Base-by-base conservation (phyloP, 1,140 invertebrate genomes). In the Lordiphosa collinella region DNA sequence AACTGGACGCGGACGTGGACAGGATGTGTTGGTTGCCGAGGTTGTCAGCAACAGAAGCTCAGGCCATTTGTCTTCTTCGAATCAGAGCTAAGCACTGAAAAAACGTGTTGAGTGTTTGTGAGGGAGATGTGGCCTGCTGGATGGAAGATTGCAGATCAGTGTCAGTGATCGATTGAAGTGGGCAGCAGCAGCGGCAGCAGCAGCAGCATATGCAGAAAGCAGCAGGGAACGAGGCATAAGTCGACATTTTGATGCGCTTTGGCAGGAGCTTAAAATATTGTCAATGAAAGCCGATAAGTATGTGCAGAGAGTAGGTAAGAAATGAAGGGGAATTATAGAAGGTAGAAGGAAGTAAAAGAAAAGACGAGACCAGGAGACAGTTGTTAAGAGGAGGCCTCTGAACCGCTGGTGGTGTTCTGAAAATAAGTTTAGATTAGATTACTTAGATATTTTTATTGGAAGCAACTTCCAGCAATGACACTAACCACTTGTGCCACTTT, bases 1-100 rank as follows among this genome's bases (percentile, higher is more conserved):
- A 62, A 59, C 52, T 67, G 63, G 29, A 46, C 25, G 18, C 25
- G 40, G 44, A 36, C 38, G 29, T 37, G 35, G 48, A 53, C 64
- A 69, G 74, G 75, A 80, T 82, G 65, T 66, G 38, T 35, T 38
- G 55, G 43, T n/a, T n/a, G n/a, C 63, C 53, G 31, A 55, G 59
- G 35, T 57, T 80, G 76, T 80, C 71, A 76, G 49, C 71, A 43
- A 37, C 75, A 80, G 66, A 51, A 75, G 71, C 56, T 56, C 35
- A 49, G 37, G 53, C 76, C 76, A 80, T 80, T 80, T 82, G 75
- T 80, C 75, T 80, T 80, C 34, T 10, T 63, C 49, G 61, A 71
- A 14, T 55, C 38, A 7, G 53, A 25, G 25, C 53, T 63, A 50
- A 56, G 52, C 55, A 25, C 22, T 25, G 22, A 6, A 47, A 56